These are phyloP conservation scores for Syngnathus floridae DNA, from an alignment of 2,113 vertebrate genomes.

Conservation along the genomic window DNA sequence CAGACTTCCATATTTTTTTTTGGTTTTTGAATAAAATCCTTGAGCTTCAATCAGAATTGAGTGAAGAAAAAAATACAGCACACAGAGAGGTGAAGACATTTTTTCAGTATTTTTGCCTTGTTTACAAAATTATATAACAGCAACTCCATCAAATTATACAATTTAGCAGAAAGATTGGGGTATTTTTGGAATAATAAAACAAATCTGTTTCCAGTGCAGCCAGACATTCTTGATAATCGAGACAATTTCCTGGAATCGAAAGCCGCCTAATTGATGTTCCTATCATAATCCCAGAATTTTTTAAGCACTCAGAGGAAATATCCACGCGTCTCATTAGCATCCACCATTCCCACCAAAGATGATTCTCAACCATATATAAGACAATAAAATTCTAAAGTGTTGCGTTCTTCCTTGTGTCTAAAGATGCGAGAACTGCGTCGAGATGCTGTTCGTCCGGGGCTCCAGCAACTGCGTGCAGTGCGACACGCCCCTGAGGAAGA, in stretches of 20 bases:
- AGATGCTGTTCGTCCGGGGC: slow-evolving; percentile 93
- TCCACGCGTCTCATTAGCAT: too few species aligned
- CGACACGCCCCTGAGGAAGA: slow-evolving; percentile 87
- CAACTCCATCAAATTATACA: slow-evolving; percentile 25
- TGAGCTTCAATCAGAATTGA: not conserved
- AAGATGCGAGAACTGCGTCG: slow-evolving; percentile 96
- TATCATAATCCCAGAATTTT: slow-evolving; percentile 4
- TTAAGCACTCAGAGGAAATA: too few species aligned
- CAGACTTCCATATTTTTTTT: not conserved
- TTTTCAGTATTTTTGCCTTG: slow-evolving; percentile 3
- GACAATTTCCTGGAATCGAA: slow-evolving; percentile 56
- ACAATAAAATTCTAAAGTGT: not conserved
- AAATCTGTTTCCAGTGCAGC: slow-evolving; percentile 55
- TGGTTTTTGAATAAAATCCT: slow-evolving; percentile 6
- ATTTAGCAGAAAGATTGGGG: slow-evolving; percentile 45
- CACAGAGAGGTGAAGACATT: not conserved
- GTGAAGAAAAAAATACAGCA: not conserved
- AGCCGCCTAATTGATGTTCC: slow-evolving; percentile 55
- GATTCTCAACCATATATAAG: too few species aligned
- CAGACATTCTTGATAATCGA: slow-evolving; percentile 46
- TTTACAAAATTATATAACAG: slow-evolving; percentile 18
- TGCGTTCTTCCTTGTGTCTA: not conserved
- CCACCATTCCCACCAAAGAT: too few species aligned
- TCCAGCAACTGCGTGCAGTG: slow-evolving; percentile 94
- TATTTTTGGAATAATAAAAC: slow-evolving; percentile 52